A percentile compares a stretch with the other conserved stretches of the same genome.
phyloP scores from a whole-genome alignment of 2,888 invertebrate genomes.

The Napeogenes sylphis region DNA sequence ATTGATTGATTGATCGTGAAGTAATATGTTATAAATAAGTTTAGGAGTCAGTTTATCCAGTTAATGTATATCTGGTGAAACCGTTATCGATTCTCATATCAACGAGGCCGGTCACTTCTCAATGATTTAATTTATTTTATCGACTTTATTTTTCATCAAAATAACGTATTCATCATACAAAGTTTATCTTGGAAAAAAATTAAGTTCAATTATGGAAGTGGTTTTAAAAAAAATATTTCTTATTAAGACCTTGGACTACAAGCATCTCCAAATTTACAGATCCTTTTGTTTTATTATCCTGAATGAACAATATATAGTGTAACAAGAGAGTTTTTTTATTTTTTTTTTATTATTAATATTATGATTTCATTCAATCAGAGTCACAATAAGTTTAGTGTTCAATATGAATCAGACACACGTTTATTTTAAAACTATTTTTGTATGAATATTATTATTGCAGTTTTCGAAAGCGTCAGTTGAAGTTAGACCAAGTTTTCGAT shows the following conservation, averaged over 20 bases:
- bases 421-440: too few relatives aligned
- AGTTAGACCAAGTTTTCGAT: constrained; percentile 53
- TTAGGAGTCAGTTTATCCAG: neutral
- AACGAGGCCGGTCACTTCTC: constrained; percentile 11
- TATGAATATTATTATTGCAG: constrained; percentile 26
- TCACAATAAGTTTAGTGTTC: too few relatives aligned
- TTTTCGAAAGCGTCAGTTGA: constrained; percentile 40
- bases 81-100: constrained; percentile 12
- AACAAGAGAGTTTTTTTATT: too few relatives aligned
- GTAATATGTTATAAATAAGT: neutral
- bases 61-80: neutral
- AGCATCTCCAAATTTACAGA: too few relatives aligned
- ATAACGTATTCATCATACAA: neutral
- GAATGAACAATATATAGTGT: too few relatives aligned
- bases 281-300: too few relatives aligned
- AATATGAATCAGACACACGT: too few relatives aligned
- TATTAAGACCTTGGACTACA: neutral
- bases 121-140: constrained; percentile 16
- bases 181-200: neutral
- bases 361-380: too few relatives aligned
- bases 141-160: constrained; percentile 5
- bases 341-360: too few relatives aligned
- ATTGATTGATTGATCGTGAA: too few relatives aligned
- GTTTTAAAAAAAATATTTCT: neutral
- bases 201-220: neutral